Percentiles rank a stretch among this genome's conserved stretches.
phyloP scores from a whole-genome alignment of 2,888 invertebrate genomes.

The Adelognathus sp. region DNA sequence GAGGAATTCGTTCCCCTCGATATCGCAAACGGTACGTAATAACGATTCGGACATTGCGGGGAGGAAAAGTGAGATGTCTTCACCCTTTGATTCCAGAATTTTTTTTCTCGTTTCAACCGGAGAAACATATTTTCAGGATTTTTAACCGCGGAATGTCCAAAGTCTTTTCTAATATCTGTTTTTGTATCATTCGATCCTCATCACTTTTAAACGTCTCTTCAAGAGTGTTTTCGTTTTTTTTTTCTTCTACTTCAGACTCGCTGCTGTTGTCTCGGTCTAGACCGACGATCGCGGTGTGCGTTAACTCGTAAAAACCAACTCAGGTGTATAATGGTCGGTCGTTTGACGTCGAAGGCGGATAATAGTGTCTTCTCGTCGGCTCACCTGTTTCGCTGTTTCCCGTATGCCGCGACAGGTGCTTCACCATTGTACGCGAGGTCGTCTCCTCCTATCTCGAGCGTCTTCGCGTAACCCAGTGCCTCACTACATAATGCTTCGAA shows the following conservation, averaged over 20 bases:
- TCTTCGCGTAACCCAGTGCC: conserved; percentile 12
- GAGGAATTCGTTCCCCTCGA: conserved; percentile 8
- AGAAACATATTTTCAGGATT: background rate
- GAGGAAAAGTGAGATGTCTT: background rate
- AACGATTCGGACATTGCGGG: background rate
- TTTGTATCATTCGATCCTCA: background rate
- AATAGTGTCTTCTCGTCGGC: conserved; percentile 50
- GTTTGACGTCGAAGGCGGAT: conserved; percentile 16
- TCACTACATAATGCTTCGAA: background rate
- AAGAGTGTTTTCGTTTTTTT: background rate
- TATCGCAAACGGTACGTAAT: conserved; percentile 13
- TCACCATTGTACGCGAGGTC: conserved; percentile 52
- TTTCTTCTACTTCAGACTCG: background rate
- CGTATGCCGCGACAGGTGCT: conserved; percentile 78
- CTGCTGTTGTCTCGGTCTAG: conserved; percentile 19
- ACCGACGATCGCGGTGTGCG: conserved; percentile 67
- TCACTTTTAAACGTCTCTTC: background rate
- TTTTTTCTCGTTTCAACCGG: background rate
- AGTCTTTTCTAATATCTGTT: background rate
- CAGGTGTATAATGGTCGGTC: conserved; percentile 68
- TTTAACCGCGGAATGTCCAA: background rate
- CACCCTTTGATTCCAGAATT: background rate
- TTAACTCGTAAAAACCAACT: conserved; percentile 74
- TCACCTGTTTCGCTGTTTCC: conserved; percentile 79
- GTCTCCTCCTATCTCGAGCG: conserved; percentile 31